These are phyloP conservation scores for Tapirus indicus DNA, from an alignment of 2,797 vertebrate species.

Conservation along the genomic window DNA sequence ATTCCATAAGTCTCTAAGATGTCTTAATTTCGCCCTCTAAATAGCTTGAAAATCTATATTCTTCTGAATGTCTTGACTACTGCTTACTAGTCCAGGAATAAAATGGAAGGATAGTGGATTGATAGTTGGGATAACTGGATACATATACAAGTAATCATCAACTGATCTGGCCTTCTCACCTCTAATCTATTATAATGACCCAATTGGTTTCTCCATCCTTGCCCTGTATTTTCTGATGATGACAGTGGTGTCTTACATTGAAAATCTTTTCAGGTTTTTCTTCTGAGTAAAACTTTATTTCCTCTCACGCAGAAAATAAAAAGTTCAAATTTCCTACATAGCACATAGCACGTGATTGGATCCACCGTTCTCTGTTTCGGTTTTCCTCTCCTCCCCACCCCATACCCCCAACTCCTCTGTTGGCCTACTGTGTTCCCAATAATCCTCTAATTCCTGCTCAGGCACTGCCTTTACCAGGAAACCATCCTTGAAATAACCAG, in stretches of 20 bases:
- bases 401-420: not conserved
- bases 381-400: not conserved
- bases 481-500: not conserved
- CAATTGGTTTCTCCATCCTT: not conserved
- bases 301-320: not conserved
- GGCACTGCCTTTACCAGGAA: not conserved
- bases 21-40: not conserved
- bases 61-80: not conserved
- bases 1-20: not conserved
- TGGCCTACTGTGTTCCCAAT: not conserved
- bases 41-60: not conserved
- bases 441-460: not conserved
- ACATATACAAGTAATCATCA: rapidly evolving
- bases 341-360: no score
- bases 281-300: not conserved
- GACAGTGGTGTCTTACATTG: not conserved
- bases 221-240: not conserved
- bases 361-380: not conserved
- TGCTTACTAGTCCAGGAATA: not conserved
- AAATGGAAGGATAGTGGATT: not conserved
- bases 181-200: not conserved
- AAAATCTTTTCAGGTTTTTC: not conserved
- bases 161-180: not conserved
- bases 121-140: not conserved
- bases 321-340: not conserved